Percentiles rank a stretch among this genome's conserved stretches.
These are phyloP conservation scores for Mustelus asterias DNA, from an alignment of 2,113 vertebrate genomes.

Conservation along the genomic window DNA sequence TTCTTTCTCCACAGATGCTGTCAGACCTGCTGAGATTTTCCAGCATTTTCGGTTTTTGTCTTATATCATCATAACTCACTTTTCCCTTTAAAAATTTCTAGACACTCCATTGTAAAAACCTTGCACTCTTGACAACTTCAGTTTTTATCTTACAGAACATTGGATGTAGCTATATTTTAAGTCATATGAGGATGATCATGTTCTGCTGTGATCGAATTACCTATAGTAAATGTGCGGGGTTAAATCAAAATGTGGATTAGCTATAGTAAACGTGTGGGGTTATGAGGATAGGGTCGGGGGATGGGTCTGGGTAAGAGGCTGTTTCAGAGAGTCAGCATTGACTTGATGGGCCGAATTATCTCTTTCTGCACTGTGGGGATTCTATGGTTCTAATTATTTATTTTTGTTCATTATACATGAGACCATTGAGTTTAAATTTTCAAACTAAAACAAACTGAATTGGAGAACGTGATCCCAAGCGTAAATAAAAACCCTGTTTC, in stretches of 20 bases:
- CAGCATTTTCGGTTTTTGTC: too few species aligned
- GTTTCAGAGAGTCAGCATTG: too few species aligned
- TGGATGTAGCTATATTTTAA: not conserved
- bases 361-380: too few species aligned
- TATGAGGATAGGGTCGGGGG: too few species aligned
- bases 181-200: not conserved
- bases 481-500: not conserved
- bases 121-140: not conserved
- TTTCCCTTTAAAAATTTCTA: not conserved
- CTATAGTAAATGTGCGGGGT: too few species aligned
- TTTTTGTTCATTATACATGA: not conserved
- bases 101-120: not conserved
- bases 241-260: too few species aligned
- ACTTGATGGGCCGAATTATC: too few species aligned
- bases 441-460: not conserved
- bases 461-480: not conserved
- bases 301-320: too few species aligned
- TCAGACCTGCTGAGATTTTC: too few species aligned
- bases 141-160: not conserved
- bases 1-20: too few species aligned
- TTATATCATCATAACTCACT: not conserved
- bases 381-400: not conserved
- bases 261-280: too few species aligned
- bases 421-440: not conserved
- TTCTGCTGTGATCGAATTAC: not conserved